Evolutionary conservation across 2,797 vertebrate genomes (phyloP), one percentile per base, ranked within the genome.

Genomic region (Lophotriccus pileatus): DNA sequence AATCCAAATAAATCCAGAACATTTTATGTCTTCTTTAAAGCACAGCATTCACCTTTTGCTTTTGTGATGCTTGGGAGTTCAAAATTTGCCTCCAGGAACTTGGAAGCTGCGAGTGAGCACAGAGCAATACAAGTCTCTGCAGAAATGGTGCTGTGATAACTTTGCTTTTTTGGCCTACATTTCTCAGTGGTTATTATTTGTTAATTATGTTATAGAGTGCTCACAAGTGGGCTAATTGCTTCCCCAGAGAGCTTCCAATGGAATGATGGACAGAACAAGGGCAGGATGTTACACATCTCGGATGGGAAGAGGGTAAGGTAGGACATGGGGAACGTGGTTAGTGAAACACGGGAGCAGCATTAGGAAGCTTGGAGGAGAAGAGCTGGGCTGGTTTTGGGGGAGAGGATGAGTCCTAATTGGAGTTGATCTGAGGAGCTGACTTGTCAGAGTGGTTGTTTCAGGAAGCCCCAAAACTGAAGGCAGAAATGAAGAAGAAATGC

Each of bases 261-360:
- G 81, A 94, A 84, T 95, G 95, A 96, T 96, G 95, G 95, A 96
- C 94, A 95, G 94, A 95, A 96, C 92, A 97, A 91, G 95, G 84
- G 94, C 95, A 93, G 94, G 95, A 58, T 93, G 88, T 92, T 95
- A 92, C 78, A 83, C 66, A 83, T 89, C 81, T 36, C 76, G 70
- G 83, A 73, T 39, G 94, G 92, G 0, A 25, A 74, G 50, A 66
- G 91, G 92, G 79, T 96, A 49, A 84, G 82, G 92, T 87, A 84
- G 90, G 93, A 93, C 87, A 24, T 0, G 9, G 88, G 88, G 49
- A n/a, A 1, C 27, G 12, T 1, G 13, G 44, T 58, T 58, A 78
- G 52, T 67, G 55, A 44, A 68, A 23, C 37, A 15, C 1, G 76
- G 4, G 55, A 70, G 60, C 14, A 39, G 60, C n/a, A 2, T 36